phyloP scores from a whole-genome alignment of 1,140 invertebrate genomes.

The Rhopalosiphum maidis region DNA sequence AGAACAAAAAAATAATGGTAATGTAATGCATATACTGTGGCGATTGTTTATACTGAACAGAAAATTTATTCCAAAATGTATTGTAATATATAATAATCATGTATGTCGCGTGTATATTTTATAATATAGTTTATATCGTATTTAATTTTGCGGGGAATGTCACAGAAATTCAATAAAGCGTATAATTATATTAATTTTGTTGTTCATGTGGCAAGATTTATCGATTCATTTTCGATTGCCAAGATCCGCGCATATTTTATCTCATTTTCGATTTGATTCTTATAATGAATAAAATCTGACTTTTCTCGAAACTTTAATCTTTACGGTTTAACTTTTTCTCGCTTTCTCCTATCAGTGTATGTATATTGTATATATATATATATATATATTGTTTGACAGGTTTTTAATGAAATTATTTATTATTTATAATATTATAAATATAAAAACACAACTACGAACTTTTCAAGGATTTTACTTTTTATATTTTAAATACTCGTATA shows the following conservation, averaged over 20 bases:
- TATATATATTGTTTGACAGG: not conserved
- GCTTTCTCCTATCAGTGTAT: not conserved
- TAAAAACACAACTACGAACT: not conserved
- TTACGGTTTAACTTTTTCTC: not conserved
- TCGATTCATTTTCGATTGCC: not conserved
- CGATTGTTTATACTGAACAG: not conserved
- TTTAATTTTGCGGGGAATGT: not conserved
- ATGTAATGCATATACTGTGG: not conserved
- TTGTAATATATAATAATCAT: not conserved
- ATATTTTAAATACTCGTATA: not conserved
- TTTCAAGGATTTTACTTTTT: not conserved
- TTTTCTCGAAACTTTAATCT: not conserved
- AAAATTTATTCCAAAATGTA: not conserved
- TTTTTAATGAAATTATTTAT: slow-evolving; percentile 31
- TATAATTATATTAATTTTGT: not conserved
- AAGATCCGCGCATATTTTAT: not conserved
- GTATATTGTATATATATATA: not conserved
- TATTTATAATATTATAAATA: slow-evolving; percentile 13
- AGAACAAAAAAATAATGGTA: not conserved
- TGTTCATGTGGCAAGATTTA: not conserved
- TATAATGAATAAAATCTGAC: not conserved
- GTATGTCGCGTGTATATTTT: not conserved
- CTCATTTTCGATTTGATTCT: not conserved
- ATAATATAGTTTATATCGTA: not conserved
- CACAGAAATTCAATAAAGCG: not conserved